Evolutionary conservation across 2,888 invertebrate species (phyloP).

Genomic region (Euproctis similis): DNA sequence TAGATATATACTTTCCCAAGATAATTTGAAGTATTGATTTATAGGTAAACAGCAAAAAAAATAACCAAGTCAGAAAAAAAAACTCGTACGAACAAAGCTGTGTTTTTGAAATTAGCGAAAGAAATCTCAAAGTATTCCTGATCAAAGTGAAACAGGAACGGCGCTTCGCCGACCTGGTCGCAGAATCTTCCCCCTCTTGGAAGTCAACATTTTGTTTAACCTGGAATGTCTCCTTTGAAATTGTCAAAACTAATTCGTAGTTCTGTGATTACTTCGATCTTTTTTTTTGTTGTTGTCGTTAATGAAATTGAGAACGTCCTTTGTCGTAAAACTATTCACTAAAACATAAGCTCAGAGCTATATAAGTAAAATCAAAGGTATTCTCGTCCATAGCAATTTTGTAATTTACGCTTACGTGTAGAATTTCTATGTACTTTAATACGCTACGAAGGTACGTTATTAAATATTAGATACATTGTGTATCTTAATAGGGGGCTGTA

Average conservation of each 20-base stretch:
- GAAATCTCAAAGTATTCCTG: constrained; percentile 46
- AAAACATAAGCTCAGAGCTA: no score
- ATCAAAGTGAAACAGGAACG: constrained; percentile 51
- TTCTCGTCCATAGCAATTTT: constrained; percentile 28
- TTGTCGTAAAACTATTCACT: constrained; percentile 42
- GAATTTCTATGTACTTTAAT: constrained; percentile 13
- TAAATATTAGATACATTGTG: constrained; percentile 54
- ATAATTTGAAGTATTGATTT: no score
- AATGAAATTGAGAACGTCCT: constrained; percentile 48
- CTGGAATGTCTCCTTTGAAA: constrained; percentile 63
- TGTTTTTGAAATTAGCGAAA: constrained; percentile 45
- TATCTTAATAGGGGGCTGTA: constrained; percentile 57
- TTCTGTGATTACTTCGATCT: constrained; percentile 43
- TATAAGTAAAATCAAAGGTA: constrained; percentile 21
- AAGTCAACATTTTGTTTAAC: constrained; percentile 54
- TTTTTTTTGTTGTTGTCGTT: constrained; percentile 48
- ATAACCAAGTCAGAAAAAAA: constrained; percentile 45
- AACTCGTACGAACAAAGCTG: constrained; percentile 39
- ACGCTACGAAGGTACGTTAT: constrained; percentile 39
- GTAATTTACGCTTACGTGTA: constrained; percentile 19
- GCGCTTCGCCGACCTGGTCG: constrained; percentile 30
- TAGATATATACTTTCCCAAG: no score
- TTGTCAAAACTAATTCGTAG: constrained; percentile 62
- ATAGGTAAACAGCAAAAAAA: no score
- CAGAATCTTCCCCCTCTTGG: constrained; percentile 34